Conservation (phyloP, 2,113 vertebrate species). For the Mellivora capensis region DNA sequence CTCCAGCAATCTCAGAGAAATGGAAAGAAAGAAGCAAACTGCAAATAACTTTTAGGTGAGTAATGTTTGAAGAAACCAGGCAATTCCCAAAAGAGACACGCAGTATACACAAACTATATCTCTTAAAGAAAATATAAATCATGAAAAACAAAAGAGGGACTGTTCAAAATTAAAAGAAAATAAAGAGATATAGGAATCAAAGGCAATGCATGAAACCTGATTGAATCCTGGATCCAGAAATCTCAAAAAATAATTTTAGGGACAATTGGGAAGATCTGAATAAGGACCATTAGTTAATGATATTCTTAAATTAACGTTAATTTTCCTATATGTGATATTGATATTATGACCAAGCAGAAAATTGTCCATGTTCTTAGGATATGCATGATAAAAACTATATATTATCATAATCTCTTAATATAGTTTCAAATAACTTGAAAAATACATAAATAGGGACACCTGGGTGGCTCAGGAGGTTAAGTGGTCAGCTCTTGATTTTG, state of each 20-base stretch:
- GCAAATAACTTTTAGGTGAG: slow-evolving; percentile 18
- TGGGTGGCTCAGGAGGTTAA: background rate
- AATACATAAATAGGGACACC: background rate
- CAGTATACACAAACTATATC: background rate
- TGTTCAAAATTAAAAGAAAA: background rate
- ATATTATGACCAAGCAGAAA: background rate
- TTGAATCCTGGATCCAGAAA: background rate
- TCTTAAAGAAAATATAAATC: slow-evolving; percentile 1
- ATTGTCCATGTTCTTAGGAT: background rate
- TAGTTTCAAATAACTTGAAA: background rate
- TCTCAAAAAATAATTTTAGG: background rate
- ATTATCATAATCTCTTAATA: background rate
- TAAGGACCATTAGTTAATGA: background rate
- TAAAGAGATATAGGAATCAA: slow-evolving; percentile 12
- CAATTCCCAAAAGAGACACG: background rate
- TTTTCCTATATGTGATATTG: background rate
- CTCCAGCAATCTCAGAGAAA: background rate
- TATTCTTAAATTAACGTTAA: background rate
- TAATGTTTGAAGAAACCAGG: background rate
- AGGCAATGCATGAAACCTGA: background rate
- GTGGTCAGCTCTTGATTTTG: background rate
- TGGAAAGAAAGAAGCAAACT: slow-evolving; percentile 27
- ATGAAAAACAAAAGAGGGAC: background rate
- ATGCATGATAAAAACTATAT: background rate
- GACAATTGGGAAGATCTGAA: background rate